These are phyloP conservation scores for Camptogramma bilineatum DNA, from an alignment of 2,888 invertebrate genomes.

Conservation along the genomic window DNA sequence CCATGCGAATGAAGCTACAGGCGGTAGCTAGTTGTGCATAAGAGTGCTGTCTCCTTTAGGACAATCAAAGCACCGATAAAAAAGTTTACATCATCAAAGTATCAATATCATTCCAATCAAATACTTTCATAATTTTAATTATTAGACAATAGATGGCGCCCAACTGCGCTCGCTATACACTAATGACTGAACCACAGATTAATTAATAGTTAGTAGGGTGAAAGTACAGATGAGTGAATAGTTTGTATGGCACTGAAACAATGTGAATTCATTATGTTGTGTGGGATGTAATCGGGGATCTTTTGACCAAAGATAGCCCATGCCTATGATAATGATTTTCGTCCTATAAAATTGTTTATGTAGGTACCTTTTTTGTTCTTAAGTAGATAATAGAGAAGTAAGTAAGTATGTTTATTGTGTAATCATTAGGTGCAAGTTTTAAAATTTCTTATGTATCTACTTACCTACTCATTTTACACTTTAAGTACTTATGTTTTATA, in stretches of 20 bases:
- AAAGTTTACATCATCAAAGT: conserved; percentile 28
- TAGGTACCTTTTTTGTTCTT: not conserved
- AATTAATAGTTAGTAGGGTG: not conserved
- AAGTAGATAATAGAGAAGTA: no score
- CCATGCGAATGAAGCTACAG: not conserved
- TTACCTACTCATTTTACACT: no score
- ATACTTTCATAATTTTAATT: conserved; percentile 76
- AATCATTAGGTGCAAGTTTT: no score
- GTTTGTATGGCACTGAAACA: conserved; percentile 45
- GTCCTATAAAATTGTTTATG: conserved; percentile 1
- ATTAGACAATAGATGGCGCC: conserved; percentile 74
- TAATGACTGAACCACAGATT: conserved; percentile 50
- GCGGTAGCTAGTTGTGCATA: not conserved
- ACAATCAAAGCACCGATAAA: not conserved
- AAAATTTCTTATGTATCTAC: no score
- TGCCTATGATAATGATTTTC: conserved; percentile 2
- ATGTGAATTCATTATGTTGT: conserved; percentile 52
- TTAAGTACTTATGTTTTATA: no score
- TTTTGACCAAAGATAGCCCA: conserved; percentile 1
- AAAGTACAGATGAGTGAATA: conserved; percentile 2
- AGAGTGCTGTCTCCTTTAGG: not conserved
- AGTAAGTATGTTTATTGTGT: no score
- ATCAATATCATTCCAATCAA: conserved; percentile 66
- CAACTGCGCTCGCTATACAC: conserved; percentile 61
- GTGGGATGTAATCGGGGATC: conserved; percentile 26